Percentiles rank a stretch among this genome's conserved stretches.
phyloP scores from a whole-genome alignment of 2,797 vertebrate species.

The Pantherophis alleghaniensis region DNA sequence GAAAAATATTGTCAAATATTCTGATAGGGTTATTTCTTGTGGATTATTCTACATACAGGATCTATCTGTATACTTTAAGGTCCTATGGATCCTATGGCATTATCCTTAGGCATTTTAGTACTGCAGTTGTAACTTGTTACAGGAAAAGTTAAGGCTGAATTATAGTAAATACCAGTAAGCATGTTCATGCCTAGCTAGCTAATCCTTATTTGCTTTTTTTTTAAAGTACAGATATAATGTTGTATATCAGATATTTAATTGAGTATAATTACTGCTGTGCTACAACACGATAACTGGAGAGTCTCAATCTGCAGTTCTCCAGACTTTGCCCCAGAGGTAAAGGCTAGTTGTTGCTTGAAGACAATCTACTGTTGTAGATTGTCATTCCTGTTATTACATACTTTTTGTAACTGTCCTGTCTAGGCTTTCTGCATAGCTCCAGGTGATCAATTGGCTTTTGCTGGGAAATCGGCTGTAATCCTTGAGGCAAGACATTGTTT shows the following conservation, averaged over 20 bases:
- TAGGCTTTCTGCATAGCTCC: background rate
- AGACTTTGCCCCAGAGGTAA: background rate
- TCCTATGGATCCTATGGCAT: background rate
- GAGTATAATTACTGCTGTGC: background rate
- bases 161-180: background rate
- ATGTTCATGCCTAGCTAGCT: background rate
- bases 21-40: background rate
- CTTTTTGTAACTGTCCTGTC: background rate
- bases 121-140: background rate
- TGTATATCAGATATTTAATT: background rate
- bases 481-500: background rate
- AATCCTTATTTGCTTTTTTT: background rate
- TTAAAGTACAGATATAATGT: background rate
- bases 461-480: background rate
- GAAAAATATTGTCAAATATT: background rate
- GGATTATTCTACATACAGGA: background rate
- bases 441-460: background rate
- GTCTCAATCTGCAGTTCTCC: no score
- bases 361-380: background rate
- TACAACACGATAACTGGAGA: background rate
- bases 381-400: background rate
- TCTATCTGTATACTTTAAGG: background rate
- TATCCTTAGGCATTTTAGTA: background rate
- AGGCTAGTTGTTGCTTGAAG: background rate
- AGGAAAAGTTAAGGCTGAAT: background rate